phyloP scores from a whole-genome alignment of 2,888 invertebrate genomes.

The Thysanoteuthis rhombus region DNA sequence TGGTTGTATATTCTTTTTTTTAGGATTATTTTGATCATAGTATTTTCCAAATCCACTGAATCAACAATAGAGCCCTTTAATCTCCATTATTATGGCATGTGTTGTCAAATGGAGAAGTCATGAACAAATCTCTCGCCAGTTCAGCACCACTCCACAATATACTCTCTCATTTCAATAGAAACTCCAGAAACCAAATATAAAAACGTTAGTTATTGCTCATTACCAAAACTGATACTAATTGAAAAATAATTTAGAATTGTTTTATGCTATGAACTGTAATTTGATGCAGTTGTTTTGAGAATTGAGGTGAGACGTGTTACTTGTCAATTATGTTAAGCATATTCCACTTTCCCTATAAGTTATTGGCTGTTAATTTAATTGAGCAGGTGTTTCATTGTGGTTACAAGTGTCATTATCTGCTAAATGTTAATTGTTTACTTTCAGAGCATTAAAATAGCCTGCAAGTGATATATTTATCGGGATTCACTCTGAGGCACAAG shows the following conservation, averaged over 20 bases:
- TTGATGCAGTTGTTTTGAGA: not conserved
- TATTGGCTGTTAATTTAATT: not conserved
- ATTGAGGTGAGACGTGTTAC: not conserved
- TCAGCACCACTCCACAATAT: not conserved
- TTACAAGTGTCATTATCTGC: not conserved
- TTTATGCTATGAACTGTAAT: not conserved
- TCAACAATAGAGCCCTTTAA: not conserved
- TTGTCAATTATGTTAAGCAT: not conserved
- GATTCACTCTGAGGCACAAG: not conserved
- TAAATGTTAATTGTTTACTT: not conserved
- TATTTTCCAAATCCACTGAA: not conserved
- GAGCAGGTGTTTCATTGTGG: not conserved
- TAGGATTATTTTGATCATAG: no score
- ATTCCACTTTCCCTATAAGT: not conserved
- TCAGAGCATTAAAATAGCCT: not conserved
- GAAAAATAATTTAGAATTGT: not conserved
- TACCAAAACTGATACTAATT: not conserved
- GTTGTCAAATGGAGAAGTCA: not conserved
- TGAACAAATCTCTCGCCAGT: not conserved
- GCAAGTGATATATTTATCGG: not conserved
- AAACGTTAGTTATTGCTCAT: not conserved
- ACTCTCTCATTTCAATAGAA: not conserved
- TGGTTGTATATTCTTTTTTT: no score
- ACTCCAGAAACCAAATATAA: not conserved
- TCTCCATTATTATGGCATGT: not conserved